phyloP scores from a whole-genome alignment of 2,888 invertebrate genomes.

The Tridacna gigas region DNA sequence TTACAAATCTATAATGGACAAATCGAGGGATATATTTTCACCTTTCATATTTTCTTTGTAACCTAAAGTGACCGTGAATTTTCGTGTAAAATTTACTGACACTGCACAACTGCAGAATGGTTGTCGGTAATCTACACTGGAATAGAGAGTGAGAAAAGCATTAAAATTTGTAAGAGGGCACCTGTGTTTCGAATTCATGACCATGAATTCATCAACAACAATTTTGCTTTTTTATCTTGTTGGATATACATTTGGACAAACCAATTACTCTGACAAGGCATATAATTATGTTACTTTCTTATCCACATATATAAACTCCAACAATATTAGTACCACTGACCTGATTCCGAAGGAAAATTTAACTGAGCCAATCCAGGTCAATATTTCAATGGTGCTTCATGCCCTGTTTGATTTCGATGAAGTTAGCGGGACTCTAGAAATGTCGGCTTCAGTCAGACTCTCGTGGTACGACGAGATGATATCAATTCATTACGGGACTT shows the following conservation, averaged over 20 bases:
- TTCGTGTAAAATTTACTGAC: no score
- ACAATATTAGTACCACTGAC: background rate
- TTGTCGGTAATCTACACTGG: no score
- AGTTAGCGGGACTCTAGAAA: constrained; percentile 33
- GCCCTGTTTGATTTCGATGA: constrained; percentile 48
- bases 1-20: no score
- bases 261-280: background rate
- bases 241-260: constrained; percentile 4
- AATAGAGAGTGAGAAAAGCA: no score
- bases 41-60: no score
- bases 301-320: background rate
- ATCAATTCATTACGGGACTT: background rate
- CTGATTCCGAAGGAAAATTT: constrained; percentile 1
- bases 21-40: no score
- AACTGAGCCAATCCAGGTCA: constrained; percentile 2
- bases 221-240: background rate
- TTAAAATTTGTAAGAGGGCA: no score
- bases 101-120: no score
- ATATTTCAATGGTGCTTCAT: constrained; percentile 23
- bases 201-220: no score
- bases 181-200: no score
- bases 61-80: no score
- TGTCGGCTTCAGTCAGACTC: constrained; percentile 31
- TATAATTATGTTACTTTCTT: background rate
- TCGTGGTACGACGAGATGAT: constrained; percentile 47